These are phyloP conservation scores for Amazona finschi DNA, from an alignment of 2,797 vertebrate genomes.

Conservation along the genomic window DNA sequence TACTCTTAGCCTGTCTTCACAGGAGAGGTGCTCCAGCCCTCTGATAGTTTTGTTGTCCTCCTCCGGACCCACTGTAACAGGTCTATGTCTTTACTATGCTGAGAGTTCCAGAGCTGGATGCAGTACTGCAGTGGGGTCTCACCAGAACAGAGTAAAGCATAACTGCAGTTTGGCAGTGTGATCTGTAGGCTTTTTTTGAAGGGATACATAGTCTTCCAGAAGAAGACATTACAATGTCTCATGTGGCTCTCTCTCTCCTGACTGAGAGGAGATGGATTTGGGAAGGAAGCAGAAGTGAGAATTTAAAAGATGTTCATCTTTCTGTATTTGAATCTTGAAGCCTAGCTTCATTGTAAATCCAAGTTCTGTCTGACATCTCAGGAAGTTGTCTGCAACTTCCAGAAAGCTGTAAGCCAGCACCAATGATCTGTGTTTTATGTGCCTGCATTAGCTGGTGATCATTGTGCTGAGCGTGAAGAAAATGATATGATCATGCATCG, in stretches of 20 bases:
- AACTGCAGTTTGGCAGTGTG: neutral
- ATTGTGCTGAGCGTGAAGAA: neutral
- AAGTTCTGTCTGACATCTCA: neutral
- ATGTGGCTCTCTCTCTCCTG: neutral
- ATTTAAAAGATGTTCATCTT: neutral
- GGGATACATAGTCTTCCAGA: neutral
- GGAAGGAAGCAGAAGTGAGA: neutral
- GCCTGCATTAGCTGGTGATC: neutral
- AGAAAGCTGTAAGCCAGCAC: neutral
- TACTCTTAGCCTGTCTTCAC: neutral
- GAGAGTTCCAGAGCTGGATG: neutral
- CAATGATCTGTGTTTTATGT: neutral
- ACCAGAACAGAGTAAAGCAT: neutral
- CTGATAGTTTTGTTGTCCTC: neutral
- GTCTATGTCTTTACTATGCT: neutral
- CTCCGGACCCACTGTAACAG: neutral
- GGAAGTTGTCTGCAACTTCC: slow-evolving; percentile 9
- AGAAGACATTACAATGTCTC: neutral
- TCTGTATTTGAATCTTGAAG: neutral
- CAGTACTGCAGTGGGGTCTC: neutral
- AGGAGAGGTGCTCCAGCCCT: neutral
- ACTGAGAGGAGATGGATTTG: neutral
- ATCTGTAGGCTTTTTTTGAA: neutral
- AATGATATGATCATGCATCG: neutral
- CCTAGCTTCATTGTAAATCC: neutral